Percentiles rank a stretch among this genome's conserved stretches.
Evolutionary conservation across 2,113 vertebrate species (phyloP).

Genomic region (Zosterops lateralis): DNA sequence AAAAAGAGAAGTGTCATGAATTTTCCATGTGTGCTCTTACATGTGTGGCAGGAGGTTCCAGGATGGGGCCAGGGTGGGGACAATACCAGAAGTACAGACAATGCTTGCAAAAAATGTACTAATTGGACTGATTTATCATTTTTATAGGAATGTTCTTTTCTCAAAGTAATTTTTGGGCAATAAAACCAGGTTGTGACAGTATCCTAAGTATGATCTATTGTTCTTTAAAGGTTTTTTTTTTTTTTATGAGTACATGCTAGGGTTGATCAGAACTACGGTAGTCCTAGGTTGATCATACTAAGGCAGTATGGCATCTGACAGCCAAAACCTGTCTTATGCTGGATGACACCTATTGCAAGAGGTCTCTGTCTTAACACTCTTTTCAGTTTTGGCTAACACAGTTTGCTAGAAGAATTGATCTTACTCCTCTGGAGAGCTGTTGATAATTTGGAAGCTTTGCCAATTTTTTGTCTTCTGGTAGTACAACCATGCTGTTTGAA

Average conservation of each 20-base stretch:
- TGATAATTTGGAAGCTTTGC: background rate
- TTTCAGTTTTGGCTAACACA: background rate
- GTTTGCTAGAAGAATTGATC: background rate
- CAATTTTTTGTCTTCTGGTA: background rate
- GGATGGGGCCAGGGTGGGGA: background rate
- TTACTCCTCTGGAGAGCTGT: background rate
- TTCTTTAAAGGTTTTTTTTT: background rate
- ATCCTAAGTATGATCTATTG: background rate
- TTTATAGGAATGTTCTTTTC: background rate
- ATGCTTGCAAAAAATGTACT: background rate
- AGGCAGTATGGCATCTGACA: background rate
- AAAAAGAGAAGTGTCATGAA: background rate
- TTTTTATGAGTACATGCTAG: background rate
- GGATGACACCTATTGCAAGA: background rate
- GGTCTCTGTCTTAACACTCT: background rate
- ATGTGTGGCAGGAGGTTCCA: background rate
- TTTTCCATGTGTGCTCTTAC: background rate
- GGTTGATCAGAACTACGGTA: background rate
- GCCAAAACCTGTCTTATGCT: background rate
- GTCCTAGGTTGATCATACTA: too few species aligned
- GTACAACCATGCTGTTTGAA: background rate
- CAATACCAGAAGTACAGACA: background rate
- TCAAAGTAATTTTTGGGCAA: background rate
- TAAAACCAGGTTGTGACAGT: background rate
- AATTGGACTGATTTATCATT: background rate